These are phyloP conservation scores for Scopus umbretta DNA, from an alignment of 2,113 vertebrate genomes.

Conservation along the genomic window DNA sequence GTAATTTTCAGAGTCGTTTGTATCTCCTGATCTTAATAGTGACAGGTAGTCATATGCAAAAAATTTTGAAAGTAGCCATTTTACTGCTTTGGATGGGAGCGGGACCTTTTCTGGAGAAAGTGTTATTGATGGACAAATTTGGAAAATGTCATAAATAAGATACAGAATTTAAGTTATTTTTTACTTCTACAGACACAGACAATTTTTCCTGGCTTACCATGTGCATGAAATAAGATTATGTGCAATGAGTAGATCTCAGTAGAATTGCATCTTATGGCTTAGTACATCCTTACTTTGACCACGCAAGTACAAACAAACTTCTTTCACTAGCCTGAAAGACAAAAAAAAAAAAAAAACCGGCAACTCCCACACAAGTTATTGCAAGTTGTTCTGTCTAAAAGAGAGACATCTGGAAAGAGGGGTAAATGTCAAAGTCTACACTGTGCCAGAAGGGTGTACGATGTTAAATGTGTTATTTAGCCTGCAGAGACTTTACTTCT, in stretches of 20 bases:
- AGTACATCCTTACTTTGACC: not conserved
- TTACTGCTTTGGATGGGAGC: not conserved
- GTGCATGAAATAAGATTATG: not conserved
- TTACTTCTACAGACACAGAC: not conserved
- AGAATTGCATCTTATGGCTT: not conserved
- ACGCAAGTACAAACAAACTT: not conserved
- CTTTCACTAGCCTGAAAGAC: not conserved
- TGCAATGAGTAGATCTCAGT: not conserved
- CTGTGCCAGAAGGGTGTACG: not conserved
- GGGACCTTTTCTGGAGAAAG: not conserved
- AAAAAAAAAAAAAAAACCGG: not conserved
- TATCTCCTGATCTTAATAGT: not conserved
- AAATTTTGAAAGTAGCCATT: not conserved
- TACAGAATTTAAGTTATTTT: not conserved
- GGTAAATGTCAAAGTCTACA: not conserved
- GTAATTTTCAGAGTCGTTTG: not conserved
- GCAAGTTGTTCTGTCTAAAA: not conserved
- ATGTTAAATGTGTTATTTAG: not conserved
- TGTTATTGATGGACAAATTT: not conserved
- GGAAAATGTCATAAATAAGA: not conserved
- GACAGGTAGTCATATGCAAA: not conserved
- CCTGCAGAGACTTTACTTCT: not conserved
- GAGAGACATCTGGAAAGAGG: not conserved
- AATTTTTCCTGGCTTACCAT: not conserved
- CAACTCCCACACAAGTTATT: not conserved